Base-by-base conservation (phyloP, 2,888 invertebrate genomes). In the Synanthedon andrenaeformis region DNA sequence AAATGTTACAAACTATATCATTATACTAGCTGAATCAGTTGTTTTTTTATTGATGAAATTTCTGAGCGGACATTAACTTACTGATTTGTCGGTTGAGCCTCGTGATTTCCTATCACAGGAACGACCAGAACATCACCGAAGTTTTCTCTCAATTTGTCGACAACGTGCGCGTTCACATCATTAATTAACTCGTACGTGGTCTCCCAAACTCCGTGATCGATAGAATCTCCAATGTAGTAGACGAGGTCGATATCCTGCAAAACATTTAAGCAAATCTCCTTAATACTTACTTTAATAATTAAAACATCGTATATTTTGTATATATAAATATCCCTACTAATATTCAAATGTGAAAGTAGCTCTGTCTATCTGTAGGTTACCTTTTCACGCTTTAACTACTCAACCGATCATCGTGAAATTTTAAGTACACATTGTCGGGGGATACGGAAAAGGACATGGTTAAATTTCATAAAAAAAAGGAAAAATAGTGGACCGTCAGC, bases 151-250 rank as follows among this genome's bases (percentile, higher is more conserved):
- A 93, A 69, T 62, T 89, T 82, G 0, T 81, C 67, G 49, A 90
- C 88, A 6, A 91, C 76, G 58, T 89, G 82, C 5, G 70, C 69
- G 52, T 94, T 89, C 58, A 89, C 88, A 1, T 88, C 75, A 1
- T 87, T 77, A 64, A 95, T 95, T 58, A 89, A 81, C 51, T 89
- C 84, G 41, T 87, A 79, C 0, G 92, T 90, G 3, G 96, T 96
- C 61, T 91, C 91, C 97, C 97, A 98, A n/a, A 95, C 90, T 58
- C 93, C 92, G 69, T 97, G 97, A 63, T 95, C 93, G 50, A 96
- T 90, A 4, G 95, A 89, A 69, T 97, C 97, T 2, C 97, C 97
- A 17, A 96, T 94, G 73, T 94, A 94, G 65, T 96, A 92, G 5
- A 97, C 85, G 28, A 89, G 89, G 59, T 92, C 91, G 19, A 92